Percentiles rank a stretch among this genome's conserved stretches.
These are phyloP conservation scores for Semnopithecus entellus DNA, from an alignment of 2,113 vertebrate species.

Conservation along the genomic window DNA sequence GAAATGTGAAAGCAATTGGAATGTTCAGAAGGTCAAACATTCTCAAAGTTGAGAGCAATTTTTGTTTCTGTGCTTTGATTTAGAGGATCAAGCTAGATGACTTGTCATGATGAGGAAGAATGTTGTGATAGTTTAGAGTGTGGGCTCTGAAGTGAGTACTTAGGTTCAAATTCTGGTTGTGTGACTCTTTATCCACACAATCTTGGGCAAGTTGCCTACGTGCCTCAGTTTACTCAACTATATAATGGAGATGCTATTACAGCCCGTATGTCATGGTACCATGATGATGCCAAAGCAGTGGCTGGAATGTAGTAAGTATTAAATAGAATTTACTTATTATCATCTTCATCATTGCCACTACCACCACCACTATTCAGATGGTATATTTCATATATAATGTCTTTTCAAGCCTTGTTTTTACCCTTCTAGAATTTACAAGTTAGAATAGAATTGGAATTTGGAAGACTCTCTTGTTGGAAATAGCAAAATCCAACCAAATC, in stretches of 20 bases:
- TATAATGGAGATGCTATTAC: neutral
- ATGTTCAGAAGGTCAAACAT: conserved; percentile 31
- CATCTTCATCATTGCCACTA: neutral
- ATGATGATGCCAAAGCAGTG: neutral
- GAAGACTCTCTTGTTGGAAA: neutral
- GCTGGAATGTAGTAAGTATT: neutral
- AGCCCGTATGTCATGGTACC: neutral
- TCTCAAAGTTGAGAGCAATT: conserved; percentile 2
- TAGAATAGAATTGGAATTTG: neutral
- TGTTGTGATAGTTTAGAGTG: neutral
- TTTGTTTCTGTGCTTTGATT: neutral
- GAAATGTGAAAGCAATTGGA: conserved; percentile 37
- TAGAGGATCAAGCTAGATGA: neutral
- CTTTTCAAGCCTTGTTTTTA: neutral
- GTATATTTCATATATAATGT: neutral
- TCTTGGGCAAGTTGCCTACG: neutral
- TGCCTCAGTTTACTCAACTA: neutral
- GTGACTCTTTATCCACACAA: neutral
- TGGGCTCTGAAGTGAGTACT: neutral
- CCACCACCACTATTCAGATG: neutral
- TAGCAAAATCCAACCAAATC: neutral
- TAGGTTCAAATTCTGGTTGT: neutral
- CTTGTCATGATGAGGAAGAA: neutral
- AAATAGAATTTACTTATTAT: neutral
- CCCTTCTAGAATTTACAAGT: neutral